Conservation (phyloP, 2,797 vertebrate genomes). For the Epinephelus malabaricus region DNA sequence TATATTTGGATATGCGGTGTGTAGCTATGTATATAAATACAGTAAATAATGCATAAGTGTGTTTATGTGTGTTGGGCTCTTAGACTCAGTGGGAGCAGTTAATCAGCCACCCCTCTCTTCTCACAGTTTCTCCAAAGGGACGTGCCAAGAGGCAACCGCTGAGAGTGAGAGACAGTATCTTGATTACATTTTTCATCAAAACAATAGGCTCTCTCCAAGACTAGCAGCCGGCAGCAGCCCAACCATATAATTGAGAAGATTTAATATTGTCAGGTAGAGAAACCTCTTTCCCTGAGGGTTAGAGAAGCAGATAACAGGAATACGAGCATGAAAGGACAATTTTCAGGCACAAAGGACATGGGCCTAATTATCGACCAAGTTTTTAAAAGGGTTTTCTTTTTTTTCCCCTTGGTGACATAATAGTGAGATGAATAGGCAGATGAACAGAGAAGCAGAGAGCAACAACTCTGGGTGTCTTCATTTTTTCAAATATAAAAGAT, state of each 20-base stretch:
- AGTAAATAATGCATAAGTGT: not conserved
- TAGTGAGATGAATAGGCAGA: constrained; percentile 20
- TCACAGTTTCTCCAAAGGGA: constrained; percentile 44
- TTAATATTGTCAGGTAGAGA: constrained; percentile 66
- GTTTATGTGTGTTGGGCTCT: constrained; percentile 12
- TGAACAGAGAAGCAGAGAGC: not conserved
- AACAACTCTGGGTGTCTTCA: not conserved
- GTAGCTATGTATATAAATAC: constrained; percentile 7
- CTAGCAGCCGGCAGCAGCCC: constrained; percentile 56
- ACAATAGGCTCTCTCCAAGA: constrained; percentile 63
- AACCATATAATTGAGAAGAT: constrained; percentile 71
- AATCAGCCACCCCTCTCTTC: constrained; percentile 55
- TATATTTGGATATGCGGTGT: not conserved
- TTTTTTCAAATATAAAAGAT: constrained; percentile 11
- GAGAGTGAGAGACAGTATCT: constrained; percentile 64
- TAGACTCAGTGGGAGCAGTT: constrained; percentile 20
- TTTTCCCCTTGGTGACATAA: not conserved
- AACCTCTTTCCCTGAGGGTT: constrained; percentile 38
- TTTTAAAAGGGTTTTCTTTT: not conserved
- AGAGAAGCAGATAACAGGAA: constrained; percentile 49
- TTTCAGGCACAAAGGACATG: constrained; percentile 44
- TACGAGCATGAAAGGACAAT: constrained; percentile 39
- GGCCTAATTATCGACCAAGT: constrained; percentile 32
- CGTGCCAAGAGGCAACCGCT: constrained; percentile 47
- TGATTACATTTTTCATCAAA: constrained; percentile 79